Evolutionary conservation across 2,797 vertebrate species (phyloP).

Genomic region (Gymnoscopelus microlampas): DNA sequence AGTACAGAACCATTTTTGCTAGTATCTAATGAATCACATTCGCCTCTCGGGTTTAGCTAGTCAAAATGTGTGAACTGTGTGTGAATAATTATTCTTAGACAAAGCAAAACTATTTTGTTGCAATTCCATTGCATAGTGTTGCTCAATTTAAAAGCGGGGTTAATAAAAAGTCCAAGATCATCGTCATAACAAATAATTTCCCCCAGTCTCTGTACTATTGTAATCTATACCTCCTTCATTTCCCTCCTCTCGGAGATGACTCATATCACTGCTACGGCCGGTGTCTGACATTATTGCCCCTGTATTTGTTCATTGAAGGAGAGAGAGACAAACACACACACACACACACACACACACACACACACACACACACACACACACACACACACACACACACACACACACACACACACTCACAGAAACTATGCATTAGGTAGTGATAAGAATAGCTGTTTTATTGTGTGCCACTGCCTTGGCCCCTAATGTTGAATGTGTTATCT

Average conservation of each 20-base stretch:
- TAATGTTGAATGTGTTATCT: slow-evolving; percentile 78
- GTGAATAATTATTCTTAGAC: no score
- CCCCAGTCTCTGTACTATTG: background rate
- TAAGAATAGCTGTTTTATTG: slow-evolving; percentile 81
- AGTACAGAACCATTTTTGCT: background rate
- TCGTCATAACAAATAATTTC: slow-evolving; percentile 11
- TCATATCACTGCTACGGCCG: slow-evolving; percentile 28
- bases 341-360: no score
- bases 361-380: no score
- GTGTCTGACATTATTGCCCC: slow-evolving; percentile 27
- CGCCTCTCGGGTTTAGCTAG: no score
- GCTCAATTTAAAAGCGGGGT: no score
- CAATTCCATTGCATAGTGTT: no score
- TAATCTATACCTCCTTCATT: slow-evolving; percentile 26
- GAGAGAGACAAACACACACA: no score
- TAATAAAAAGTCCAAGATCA: slow-evolving; percentile 13
- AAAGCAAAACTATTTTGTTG: no score
- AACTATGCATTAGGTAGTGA: slow-evolving; percentile 58
- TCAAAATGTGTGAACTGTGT: no score
- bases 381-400: no score
- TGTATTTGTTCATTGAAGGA: slow-evolving; percentile 39
- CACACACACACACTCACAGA: slow-evolving; percentile 17
- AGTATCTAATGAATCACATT: no score
- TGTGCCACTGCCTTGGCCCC: slow-evolving; percentile 76
- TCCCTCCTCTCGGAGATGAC: slow-evolving; percentile 19